Evolutionary conservation across 2,888 invertebrate genomes (phyloP), one percentile per base, ranked within the genome.

Genomic region (Lobophora halterata): DNA sequence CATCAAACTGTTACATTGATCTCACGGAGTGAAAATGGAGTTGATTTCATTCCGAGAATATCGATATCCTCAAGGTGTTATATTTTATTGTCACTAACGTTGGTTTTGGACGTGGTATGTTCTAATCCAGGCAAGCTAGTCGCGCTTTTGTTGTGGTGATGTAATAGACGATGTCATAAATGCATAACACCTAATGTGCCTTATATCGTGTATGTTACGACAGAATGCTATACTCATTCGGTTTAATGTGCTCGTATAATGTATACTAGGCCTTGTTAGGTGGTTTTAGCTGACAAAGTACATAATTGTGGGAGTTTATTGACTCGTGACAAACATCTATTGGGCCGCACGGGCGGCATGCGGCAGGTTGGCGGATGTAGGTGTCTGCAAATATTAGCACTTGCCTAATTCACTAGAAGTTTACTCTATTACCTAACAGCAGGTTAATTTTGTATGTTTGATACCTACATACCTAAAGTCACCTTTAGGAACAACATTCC

Each of bases 301-400:
- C 35, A n/a, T n/a, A 41, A 46, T 36, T 43, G 79, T 80, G 73
- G 79, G 73, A 77, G 79, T 77, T 68, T 78, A 73, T 79, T 79
- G 72, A 79, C 78, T 71, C 52, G 65, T 60, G 52, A 57, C 46
- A 43, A 37, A 52, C 48, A 46, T 44, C 37, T 29, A 48, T 40
- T 48, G 46, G 42, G 51, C 49, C 52, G 60, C 58, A 46, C 52
- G 61, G 47, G 46, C 58, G 65, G 62, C 61, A 61, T 60, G 66
- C 69, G 66, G 72, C 81, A 76, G 70, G 76, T 78, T 78, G 70
- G 78, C 75, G 76, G 75, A 78, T 71, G 86, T 82, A 77, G 83
- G 83, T 76, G 85, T 81, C 56, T 68, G 79, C 85, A 85, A 85
- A 86, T 86, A 85, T 86, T 85, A 65, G 71, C 72, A 66, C 75